These are phyloP conservation scores for Sebastes ruberrimus DNA, from an alignment of 2,797 vertebrate species.

Conservation along the genomic window DNA sequence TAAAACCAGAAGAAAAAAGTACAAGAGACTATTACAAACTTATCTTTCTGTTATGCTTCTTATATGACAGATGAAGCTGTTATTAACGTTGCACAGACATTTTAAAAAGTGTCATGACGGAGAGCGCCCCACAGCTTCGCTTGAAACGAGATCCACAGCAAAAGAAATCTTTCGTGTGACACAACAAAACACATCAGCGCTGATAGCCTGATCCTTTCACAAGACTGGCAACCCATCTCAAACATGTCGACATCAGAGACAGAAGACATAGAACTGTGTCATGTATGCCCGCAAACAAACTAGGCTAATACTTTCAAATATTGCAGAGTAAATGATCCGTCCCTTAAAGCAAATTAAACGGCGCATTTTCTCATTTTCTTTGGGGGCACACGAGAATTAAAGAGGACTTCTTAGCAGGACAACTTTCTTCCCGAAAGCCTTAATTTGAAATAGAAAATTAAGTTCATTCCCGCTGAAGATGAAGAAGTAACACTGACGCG, in stretches of 20 bases:
- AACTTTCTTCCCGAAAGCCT: constrained; percentile 32
- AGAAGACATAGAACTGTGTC: constrained; percentile 16
- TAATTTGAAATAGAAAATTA: constrained; percentile 52
- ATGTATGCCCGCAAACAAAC: constrained; percentile 47
- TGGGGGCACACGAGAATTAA: constrained; percentile 26
- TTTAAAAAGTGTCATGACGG: background rate
- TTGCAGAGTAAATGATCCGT: constrained; percentile 37
- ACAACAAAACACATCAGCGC: background rate
- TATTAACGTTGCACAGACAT: background rate
- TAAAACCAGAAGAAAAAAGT: background rate
- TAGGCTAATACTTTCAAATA: constrained; percentile 27
- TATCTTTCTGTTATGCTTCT: background rate
- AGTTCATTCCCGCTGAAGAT: constrained; percentile 41
- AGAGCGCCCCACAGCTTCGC: background rate
- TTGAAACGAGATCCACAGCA: background rate
- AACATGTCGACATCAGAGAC: constrained; percentile 20
- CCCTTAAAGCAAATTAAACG: constrained; percentile 47
- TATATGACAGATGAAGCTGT: background rate
- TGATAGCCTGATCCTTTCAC: background rate
- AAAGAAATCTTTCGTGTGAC: background rate
- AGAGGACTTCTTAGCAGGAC: constrained; percentile 20
- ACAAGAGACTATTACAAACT: background rate
- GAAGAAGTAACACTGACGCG: constrained; percentile 41
- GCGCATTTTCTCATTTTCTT: constrained; percentile 47
- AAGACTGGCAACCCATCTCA: background rate